Base-by-base conservation (phyloP, 2,113 vertebrate species). In the Passer domesticus region DNA sequence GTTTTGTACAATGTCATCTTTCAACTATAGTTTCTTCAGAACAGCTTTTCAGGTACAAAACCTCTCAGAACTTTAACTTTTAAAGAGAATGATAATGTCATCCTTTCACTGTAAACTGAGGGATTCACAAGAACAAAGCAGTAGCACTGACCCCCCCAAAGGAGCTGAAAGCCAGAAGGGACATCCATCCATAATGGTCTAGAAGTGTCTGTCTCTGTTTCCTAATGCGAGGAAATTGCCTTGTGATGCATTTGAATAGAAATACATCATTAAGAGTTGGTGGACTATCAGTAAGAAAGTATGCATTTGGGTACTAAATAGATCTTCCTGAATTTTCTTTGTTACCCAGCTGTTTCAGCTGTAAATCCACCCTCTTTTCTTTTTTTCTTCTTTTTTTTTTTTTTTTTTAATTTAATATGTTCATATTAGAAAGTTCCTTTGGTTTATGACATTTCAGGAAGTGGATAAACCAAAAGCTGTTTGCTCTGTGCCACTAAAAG, bases 191-290 rank as follows among this genome's bases (percentile, higher is more conserved):
- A 0, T 59, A 86, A 83, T 62, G 72, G 33, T 88, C 70, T 88
- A 56, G 44, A 80, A 75, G 25, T 62, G 47, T 72, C 78, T 94
- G 37, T 59, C 69, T 89, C 35, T 78, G 33, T 22, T 83, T 91
- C 72, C 50, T 73, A 77, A 80, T 64, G 90, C 7, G 53, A 90
- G 67, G 63, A 96, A 85, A 95, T 90, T 80, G 88, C 59, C 72
- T 88, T 82, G 41, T 20, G 8, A 44, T 69, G 85, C 67, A 92
- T 95, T 83, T 95, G 79, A 88, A 88, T 88, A 69, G 82, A 90
- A 88, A 86, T 79, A 73, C 70, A 66, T 62, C 30, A 79, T 85
- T 85, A 58, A 83, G 81, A 47, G 20, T 18, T 60, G 47, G 68
- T 59, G 49, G 66, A 64, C 80, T 79, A 52, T 47, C 75, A 28